Base-by-base conservation (phyloP, 2,113 vertebrate genomes). In the Noctilio leporinus region DNA sequence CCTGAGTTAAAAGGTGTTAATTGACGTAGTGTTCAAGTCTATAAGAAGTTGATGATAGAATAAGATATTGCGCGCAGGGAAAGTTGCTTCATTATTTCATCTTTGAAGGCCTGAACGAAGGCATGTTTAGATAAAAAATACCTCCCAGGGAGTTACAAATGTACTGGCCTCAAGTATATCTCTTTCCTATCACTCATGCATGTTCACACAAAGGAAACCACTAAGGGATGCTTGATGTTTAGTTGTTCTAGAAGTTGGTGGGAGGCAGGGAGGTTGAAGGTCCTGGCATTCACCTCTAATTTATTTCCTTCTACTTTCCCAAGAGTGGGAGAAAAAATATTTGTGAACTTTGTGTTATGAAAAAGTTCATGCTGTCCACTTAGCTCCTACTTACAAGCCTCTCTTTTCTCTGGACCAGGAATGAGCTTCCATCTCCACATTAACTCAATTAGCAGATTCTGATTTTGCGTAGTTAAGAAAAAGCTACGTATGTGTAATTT, bases 121-220 rank as follows among this genome's bases (percentile, higher is more conserved):
- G 95, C 95, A 82, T 97, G 96, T 97, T 97, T 97, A 96, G 96
- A 96, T 97, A 80, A 80, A 96, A 93, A 96, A 97, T 92, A 97
- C 97, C 96, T 97, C 97, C 96, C 97, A 96, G 81, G 90, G 95
- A 97, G 96, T 97, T 96, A 94, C 93, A 96, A 96, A 95, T 95
- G 96, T 38, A 64, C 95, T 96, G 96, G 95, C 92, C 96, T 83
- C 81, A 51, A 97, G 92, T 91, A 59, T 95, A 90, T 95, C 96
- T 96, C 95, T 87, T 96, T 95, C 94, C 96, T 90, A 95, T 95
- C 62, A 10, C 88, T 96, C 96, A 90, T 40, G 94, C 87, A 64
- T 94, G 95, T 95, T 97, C 96, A 81, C 96, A 96, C 96, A 85
- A 91, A 94, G 94, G 95, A 95, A 96, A 88, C 59, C 94, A 20